Base-by-base conservation (phyloP, 92 coral and sea anemone genomes). In the Nematostella vectensis region DNA sequence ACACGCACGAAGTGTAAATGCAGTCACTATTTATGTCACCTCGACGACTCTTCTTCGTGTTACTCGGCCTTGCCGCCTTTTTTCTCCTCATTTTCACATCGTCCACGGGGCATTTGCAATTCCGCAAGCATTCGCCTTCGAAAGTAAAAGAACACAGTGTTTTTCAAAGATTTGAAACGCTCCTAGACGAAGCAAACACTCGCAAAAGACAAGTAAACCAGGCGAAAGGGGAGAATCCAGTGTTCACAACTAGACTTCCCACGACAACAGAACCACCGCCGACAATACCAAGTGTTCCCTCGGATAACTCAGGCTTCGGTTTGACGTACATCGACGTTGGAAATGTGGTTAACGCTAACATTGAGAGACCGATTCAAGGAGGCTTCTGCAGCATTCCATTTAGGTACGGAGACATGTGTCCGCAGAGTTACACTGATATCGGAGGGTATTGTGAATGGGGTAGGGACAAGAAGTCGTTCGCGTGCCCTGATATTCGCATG, bases 401-500 rank as follows among this genome's bases (percentile, higher is more conserved):
- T 11, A 48, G 54, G 4, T 65, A 37, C 25, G 71, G 71, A 27
- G 61, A 65, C 27, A 65, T 65, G 71, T 65, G 71, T 19, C 71
- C 71, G 13, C 71, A 51, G 48, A 36, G 50, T 26, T 65, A 65
- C 53, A 65, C 71, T 1, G 71, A 52, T 26, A 9, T 52, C 0
- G 71, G 71, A 10, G 71, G 71, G 2, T 65, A 51, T 31, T 65
- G 71, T 65, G 71, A 65, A 42, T 54, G 30, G 20, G 38, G 29
- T 22, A 17, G 25, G 1, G 51, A 52, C 27, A 20, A 44, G 12
- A 54, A 36, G 38, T 23, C n/a, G 0, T 70, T 59, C 26, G 45
- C 48, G 9, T 70, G 77, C 52, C 77, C 77, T n/a, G 77, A 70
- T 45, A 50, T 70, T 4, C 69, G 77, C 3, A 27, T 4, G 4